Percentiles rank a stretch among this genome's conserved stretches.
Evolutionary conservation across 2,113 vertebrate genomes (phyloP).

Genomic region (Oreamnos americanus): DNA sequence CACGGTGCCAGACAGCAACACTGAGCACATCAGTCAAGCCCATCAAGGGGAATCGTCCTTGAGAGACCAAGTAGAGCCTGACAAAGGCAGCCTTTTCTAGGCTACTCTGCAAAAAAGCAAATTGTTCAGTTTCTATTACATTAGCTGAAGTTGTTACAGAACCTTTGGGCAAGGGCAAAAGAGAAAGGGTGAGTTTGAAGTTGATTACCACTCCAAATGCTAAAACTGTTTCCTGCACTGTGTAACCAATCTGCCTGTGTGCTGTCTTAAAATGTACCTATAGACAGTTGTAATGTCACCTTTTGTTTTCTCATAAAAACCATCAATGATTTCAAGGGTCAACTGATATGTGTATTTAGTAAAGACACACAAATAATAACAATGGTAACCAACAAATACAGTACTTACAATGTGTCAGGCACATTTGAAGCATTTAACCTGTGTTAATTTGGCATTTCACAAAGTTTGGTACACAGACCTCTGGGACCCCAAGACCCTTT

Average conservation of each 20-base stretch:
- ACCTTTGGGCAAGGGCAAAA: constrained; percentile 24
- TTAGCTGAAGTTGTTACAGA: not conserved
- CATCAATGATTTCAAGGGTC: not conserved
- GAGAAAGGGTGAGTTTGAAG: not conserved
- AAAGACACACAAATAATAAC: not conserved
- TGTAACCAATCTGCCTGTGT: not conserved
- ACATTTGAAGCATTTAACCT: not conserved
- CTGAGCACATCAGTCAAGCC: constrained; percentile 85
- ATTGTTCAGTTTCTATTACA: constrained; percentile 30
- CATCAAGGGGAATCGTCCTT: constrained; percentile 89
- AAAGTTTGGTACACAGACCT: not conserved
- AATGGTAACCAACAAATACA: not conserved
- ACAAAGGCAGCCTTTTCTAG: constrained; percentile 89
- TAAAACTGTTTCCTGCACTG: not conserved
- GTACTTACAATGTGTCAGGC: not conserved
- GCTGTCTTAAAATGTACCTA: not conserved
- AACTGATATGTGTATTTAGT: not conserved
- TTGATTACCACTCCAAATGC: not conserved
- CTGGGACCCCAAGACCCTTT: not conserved
- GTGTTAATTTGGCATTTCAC: not conserved
- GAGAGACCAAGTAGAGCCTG: constrained; percentile 87
- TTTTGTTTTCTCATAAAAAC: not conserved
- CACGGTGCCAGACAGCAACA: constrained; percentile 72
- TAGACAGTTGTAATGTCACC: not conserved
- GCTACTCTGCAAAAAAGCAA: constrained; percentile 81